Conservation (phyloP, 2,888 invertebrate genomes). For the Phorcus lineatus region DNA sequence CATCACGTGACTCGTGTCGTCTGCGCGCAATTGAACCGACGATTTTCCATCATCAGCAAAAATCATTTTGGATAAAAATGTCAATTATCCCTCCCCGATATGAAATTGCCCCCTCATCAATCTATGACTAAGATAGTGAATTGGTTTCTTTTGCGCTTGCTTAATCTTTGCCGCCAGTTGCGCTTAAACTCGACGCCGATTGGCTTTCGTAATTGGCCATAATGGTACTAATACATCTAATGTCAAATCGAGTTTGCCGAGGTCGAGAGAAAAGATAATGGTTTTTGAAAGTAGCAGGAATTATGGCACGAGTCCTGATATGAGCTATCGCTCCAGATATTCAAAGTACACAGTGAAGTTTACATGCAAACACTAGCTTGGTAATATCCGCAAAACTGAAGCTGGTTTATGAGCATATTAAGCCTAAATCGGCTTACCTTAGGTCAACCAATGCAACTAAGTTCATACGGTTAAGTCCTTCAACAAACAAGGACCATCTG, state of each 20-base stretch:
- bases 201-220: neutral
- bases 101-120: conserved; percentile 15
- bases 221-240: conserved; percentile 7
- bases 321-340: too few relatives aligned
- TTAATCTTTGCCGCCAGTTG: conserved; percentile 16
- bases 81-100: conserved; percentile 18
- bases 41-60: conserved; percentile 23
- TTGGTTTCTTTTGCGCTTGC: conserved; percentile 11
- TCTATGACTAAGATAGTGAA: neutral
- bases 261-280: neutral
- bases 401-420: neutral
- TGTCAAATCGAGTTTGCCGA: neutral
- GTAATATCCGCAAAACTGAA: neutral
- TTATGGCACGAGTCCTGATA: too few relatives aligned
- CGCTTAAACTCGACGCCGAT: neutral
- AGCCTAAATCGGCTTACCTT: neutral
- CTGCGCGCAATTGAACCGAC: neutral
- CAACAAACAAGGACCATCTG: too few relatives aligned
- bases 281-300: neutral
- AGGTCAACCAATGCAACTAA: neutral
- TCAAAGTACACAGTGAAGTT: too few relatives aligned
- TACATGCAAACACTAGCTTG: too few relatives aligned
- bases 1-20: conserved; percentile 14
- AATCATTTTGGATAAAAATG: conserved; percentile 20
- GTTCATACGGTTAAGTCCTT: too few relatives aligned